Percentiles rank a stretch among this genome's conserved stretches.
Evolutionary conservation across 2,888 invertebrate genomes (phyloP).

Genomic region (Mellilla xanthometata): DNA sequence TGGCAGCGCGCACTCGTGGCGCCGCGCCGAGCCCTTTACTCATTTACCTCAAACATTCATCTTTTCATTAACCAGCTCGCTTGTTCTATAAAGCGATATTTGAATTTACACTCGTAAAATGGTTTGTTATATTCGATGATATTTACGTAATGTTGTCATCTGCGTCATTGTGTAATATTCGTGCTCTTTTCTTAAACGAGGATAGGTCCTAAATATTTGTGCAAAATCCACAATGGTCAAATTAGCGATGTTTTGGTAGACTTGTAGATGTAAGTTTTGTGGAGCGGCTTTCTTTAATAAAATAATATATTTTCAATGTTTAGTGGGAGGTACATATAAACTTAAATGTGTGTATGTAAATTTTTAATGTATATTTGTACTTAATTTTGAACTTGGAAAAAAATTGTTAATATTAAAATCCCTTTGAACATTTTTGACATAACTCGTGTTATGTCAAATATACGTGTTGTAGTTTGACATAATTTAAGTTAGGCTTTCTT

Average conservation of each 20-base stretch:
- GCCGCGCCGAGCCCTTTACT: constrained; percentile 49
- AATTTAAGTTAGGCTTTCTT: too few species aligned
- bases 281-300: constrained; percentile 2
- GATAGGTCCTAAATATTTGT: background rate
- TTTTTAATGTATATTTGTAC: too few species aligned
- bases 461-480: too few species aligned
- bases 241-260: constrained; percentile 1
- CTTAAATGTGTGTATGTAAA: too few species aligned
- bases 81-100: constrained; percentile 50
- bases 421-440: too few species aligned
- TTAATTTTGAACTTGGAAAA: too few species aligned
- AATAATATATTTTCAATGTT: background rate
- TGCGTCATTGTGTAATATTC: constrained; percentile 7
- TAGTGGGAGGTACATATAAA: too few species aligned
- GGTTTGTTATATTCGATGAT: constrained; percentile 25
- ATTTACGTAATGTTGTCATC: constrained; percentile 24
- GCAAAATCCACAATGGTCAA: background rate
- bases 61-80: constrained; percentile 53
- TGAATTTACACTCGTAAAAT: constrained; percentile 44
- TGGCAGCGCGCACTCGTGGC: constrained; percentile 42
- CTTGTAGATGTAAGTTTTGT: constrained; percentile 3
- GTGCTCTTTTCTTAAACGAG: background rate
- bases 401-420: too few species aligned
- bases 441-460: too few species aligned
- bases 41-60: constrained; percentile 67